Base-by-base conservation (phyloP, 1,140 invertebrate species). In the Colletes gigas region DNA sequence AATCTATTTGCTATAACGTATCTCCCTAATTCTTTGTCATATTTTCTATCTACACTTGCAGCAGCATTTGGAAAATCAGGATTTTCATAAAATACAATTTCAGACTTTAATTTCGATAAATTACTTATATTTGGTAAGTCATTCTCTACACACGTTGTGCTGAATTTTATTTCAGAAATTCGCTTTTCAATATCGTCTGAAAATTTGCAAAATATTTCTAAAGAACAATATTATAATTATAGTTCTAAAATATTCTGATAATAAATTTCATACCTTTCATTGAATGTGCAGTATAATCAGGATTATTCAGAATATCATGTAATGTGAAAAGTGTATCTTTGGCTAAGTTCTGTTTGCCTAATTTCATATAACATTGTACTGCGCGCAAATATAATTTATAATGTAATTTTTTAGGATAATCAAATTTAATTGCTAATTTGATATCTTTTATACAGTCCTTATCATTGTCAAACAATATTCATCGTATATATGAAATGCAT, bases 1-100 rank as follows among this genome's bases (percentile, higher is more conserved):
- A 94, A 90, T 85, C 90, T 91, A 67, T 93, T 94, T 15, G 95
- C 92, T 21, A 94, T 76, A 17, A 96, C 94, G 88, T 94, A 91
- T 77, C 95, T 90, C 50, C 95, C 95, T 88, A 93, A 93, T 30
- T 91, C 81, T 78, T 86, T 75, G 62, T 93, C 88, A 76, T 91
- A 90, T 81, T 88, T 88, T 59, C 72, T 78, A 68, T 90, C 86
- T 76, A 94, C 62, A 10, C 78, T 88, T 19, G 67, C 9, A 7
- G 93, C 93, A 5, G 92, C 91, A 82, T 78, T 88, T 21, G 71
- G 72, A 85, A 93, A 93, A 77, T 84, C 73, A 54, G 80, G 30
- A 86, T 93, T 92, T 68, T 88, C 87, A 47, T 87, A 84, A 81
- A 91, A 90, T 44, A 60, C 70, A 55, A 86, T 76, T 50, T 85